Base-by-base conservation (phyloP, 2,113 vertebrate genomes). In the Gallinago media region DNA sequence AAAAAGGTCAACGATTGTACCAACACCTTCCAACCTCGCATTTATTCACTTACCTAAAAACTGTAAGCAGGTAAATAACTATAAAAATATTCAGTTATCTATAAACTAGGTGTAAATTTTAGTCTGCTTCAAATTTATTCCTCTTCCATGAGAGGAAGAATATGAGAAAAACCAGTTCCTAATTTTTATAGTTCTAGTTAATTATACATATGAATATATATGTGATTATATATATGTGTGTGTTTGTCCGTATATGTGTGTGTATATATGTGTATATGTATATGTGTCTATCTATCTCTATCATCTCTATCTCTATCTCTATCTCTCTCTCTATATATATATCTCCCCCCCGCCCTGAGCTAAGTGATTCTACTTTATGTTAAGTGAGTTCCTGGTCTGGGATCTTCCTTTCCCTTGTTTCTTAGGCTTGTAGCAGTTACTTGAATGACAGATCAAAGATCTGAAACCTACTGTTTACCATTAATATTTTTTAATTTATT, bases 391-490 rank as follows among this genome's bases (percentile, higher is more conserved):
- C 5, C 47, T 50, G 34, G 8, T 85, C 18, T 77, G 16, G 9
- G 11, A 15, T 76, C 2, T 54, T 88, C 14, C 9, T 79, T 12
- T 76, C 15, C 29, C 4, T 47, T 55, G 4, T 84, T 76, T 84
- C 4, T 75, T 46, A 71, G 44, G 9, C 12, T 31, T 87, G 12
- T 47, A 81, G 7, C 3, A 65, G 8, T 32, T 62, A 76, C 8
- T 20, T 93, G 50, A 92, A 83, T 54, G 49, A 23, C 16, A 96
- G 14, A 81, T 87, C 63, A 90, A 97, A 97, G 19, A 22, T 46
- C 23, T 84, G 26, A 79, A 95, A 90, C 9, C 15, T 92, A 56
- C 31, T 85, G 2, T 76, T 93, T 97, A 83, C 20, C 12, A n/a
- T 63, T 94, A 38, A 73, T 47, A 9, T 4, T 62, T 78, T 70